Percentiles rank a stretch among this genome's conserved stretches.
Evolutionary conservation across 2,888 invertebrate genomes (phyloP).

Genomic region (Oligia strigilis): DNA sequence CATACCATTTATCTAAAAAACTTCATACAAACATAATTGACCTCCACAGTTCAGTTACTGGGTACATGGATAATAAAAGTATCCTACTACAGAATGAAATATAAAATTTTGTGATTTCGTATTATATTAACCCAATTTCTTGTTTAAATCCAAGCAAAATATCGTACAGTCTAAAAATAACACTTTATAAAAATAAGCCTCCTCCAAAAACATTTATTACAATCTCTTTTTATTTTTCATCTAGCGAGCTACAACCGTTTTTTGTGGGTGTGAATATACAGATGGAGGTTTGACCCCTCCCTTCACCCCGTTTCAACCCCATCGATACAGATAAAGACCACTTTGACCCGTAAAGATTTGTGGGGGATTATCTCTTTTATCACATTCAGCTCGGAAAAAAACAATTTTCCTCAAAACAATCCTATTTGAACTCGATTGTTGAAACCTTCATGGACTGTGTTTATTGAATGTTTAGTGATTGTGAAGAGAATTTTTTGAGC

Average conservation of each 20-base stretch:
- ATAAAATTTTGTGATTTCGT: not conserved
- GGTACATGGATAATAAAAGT: not conserved
- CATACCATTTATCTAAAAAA: too few relatives aligned
- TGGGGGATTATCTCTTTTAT: conserved; percentile 61
- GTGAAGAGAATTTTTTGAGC: not conserved
- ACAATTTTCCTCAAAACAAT: conserved; percentile 47
- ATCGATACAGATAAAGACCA: conserved; percentile 66
- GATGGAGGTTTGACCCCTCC: conserved; percentile 50
- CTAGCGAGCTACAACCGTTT: conserved; percentile 41
- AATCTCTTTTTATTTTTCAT: conserved; percentile 57
- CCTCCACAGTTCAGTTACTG: not conserved
- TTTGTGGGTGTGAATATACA: conserved; percentile 60
- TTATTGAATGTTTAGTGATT: conserved; percentile 19
- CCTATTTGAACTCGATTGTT: conserved; percentile 35
- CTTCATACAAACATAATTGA: not conserved
- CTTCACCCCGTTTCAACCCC: conserved; percentile 53
- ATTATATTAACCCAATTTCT: conserved; percentile 10
- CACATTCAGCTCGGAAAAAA: conserved; percentile 43
- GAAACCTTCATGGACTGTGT: conserved; percentile 25
- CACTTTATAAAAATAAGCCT: conserved; percentile 41
- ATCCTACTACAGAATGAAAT: not conserved
- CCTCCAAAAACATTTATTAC: conserved; percentile 47
- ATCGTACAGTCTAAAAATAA: conserved; percentile 18
- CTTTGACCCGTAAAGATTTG: conserved; percentile 66
- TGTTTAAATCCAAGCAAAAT: conserved; percentile 35